These are phyloP conservation scores for Chelon labrosus DNA, from an alignment of 2,797 vertebrate species.

Conservation along the genomic window DNA sequence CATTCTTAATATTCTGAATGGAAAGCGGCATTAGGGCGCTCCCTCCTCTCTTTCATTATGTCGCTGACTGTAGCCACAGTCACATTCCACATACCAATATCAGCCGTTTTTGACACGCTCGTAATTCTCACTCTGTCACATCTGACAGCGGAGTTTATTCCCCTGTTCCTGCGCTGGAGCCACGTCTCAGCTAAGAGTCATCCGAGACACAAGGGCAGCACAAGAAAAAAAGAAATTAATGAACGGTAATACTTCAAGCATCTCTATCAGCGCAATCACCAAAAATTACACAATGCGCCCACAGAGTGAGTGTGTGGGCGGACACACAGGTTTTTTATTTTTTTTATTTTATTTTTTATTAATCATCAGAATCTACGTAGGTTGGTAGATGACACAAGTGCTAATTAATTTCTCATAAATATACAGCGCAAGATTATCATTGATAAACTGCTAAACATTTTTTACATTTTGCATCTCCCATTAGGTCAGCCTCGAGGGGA, in stretches of 20 bases:
- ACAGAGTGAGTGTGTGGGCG: slow-evolving; percentile 65
- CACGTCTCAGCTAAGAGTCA: slow-evolving; percentile 54
- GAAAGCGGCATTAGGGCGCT: slow-evolving; percentile 16
- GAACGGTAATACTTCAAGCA: slow-evolving; percentile 68
- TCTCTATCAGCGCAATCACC: slow-evolving; percentile 64
- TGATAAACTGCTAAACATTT: slow-evolving; percentile 66
- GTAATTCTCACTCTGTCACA: slow-evolving; percentile 70
- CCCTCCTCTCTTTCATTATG: slow-evolving; percentile 19
- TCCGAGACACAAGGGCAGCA: slow-evolving; percentile 62
- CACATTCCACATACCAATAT: slow-evolving; percentile 47
- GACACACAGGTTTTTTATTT: slow-evolving; percentile 47
- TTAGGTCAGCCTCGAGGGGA: slow-evolving; percentile 46
- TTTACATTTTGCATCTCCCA: slow-evolving; percentile 46
- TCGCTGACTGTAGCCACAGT: slow-evolving; percentile 37
- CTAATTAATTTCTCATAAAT: slow-evolving; percentile 76
- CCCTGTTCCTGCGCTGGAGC: slow-evolving; percentile 59
- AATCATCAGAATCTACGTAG: slow-evolving; percentile 71
- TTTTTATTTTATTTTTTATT: slow-evolving; percentile 52
- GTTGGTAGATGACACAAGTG: slow-evolving; percentile 72
- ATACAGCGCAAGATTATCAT: slow-evolving; percentile 56
- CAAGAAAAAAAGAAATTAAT: slow-evolving; percentile 40
- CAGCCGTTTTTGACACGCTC: slow-evolving; percentile 52
- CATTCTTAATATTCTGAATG: slow-evolving; percentile 26
- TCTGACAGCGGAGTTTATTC: slow-evolving; percentile 67
- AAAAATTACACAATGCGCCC: slow-evolving; percentile 70